Percentiles rank a stretch among this genome's conserved stretches.
These are phyloP conservation scores for Lithophane semibrunnea DNA, from an alignment of 2,888 invertebrate genomes.

Conservation along the genomic window DNA sequence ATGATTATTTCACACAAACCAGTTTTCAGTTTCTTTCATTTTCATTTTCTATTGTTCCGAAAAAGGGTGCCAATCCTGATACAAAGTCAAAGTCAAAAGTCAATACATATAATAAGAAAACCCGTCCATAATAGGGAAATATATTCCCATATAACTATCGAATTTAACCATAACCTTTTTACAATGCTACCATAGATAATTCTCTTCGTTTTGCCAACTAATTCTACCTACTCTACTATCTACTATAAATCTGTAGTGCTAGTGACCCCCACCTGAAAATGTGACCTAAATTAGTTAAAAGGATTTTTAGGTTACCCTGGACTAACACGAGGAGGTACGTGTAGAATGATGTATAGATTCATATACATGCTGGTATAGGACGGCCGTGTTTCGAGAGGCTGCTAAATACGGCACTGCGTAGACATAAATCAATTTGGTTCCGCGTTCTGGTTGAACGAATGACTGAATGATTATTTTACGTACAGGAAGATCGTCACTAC, in stretches of 20 bases:
- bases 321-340: constrained; percentile 7
- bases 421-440: constrained; percentile 9
- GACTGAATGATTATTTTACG: background rate
- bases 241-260: constrained; percentile 27
- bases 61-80: no score
- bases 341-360: background rate
- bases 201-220: constrained; percentile 23
- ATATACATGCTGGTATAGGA: background rate
- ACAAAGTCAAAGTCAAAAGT: no score
- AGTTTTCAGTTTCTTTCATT: no score
- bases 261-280: constrained; percentile 35
- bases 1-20: no score
- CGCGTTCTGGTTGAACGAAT: no score
- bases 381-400: background rate
- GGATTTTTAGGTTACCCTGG: constrained; percentile 43
- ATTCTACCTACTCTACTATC: constrained; percentile 16
- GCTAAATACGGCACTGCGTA: constrained; percentile 4
- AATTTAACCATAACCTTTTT: constrained; percentile 12
- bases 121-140: background rate
- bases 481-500: no score
- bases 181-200: constrained; percentile 7
- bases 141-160: background rate
- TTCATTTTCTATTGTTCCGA: no score
- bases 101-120: background rate
- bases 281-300: constrained; percentile 62